Conservation (phyloP, 2,797 vertebrate genomes). For the Helarctos malayanus region DNA sequence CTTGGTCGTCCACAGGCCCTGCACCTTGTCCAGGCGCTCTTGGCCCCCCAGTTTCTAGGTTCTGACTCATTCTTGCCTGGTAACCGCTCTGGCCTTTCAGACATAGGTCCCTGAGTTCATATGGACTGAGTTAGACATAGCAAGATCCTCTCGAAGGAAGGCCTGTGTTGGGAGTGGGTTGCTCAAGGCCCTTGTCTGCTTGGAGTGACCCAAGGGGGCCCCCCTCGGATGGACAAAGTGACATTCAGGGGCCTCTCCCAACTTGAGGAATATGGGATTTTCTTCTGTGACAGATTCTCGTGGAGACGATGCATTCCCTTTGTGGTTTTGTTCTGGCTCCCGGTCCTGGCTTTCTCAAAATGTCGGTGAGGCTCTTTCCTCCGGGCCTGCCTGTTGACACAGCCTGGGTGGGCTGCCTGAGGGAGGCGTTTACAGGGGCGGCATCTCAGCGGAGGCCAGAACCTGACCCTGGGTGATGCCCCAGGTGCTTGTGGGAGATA, state of each 20-base stretch:
- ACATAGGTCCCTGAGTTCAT: background rate
- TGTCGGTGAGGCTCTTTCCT: background rate
- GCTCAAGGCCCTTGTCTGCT: background rate
- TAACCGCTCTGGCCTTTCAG: background rate
- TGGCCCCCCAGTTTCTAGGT: background rate
- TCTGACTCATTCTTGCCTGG: background rate
- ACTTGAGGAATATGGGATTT: background rate
- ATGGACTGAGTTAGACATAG: background rate
- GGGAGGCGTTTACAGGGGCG: background rate
- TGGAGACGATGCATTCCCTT: background rate
- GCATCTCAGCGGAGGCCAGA: background rate
- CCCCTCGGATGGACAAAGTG: background rate
- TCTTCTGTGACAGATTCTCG: background rate
- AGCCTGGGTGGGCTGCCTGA: background rate
- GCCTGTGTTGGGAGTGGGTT: background rate
- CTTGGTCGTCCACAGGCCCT: background rate
- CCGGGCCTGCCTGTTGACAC: background rate
- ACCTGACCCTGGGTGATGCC: too few species aligned
- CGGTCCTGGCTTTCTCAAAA: background rate
- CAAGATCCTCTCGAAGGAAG: background rate
- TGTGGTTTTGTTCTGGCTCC: background rate
- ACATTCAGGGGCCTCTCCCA: background rate
- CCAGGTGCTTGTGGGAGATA: background rate
- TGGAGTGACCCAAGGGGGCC: background rate
- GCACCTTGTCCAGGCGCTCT: background rate